Base-by-base conservation (phyloP, 2,888 invertebrate genomes). In the Antheraea yamamai region DNA sequence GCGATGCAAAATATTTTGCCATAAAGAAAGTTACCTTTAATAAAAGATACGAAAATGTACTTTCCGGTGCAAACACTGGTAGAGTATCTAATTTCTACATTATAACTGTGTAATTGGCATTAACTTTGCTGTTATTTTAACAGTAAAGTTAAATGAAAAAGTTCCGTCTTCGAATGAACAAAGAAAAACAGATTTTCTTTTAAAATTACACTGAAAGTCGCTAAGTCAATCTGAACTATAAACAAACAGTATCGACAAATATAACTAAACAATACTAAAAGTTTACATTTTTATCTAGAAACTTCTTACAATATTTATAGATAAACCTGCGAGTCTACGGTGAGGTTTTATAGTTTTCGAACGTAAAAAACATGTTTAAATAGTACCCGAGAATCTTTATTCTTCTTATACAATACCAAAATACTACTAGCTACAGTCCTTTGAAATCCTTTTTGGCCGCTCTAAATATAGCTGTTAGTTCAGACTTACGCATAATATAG, bases 191-290 rank as follows among this genome's bases (percentile, higher is more conserved):
- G 23, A 61, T 61, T 61, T 61, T n/a, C 66, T 68, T 68, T 55
- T 55, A 73, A 66, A 23, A 75, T 51, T n/a, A 66, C 16, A 66
- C 64, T 26, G 64, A 30, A 66, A 73, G 77, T 77, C 76, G 78
- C 77, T 76, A 78, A 78, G 77, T 79, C 78, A 74, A 74, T 75
- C 68, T 55, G 61, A 26, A 58, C 58, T 47, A 68, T 73, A 74
- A 75, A 75, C 73, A 74, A 75, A 75, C 73, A 75, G 61, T 61
- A 71, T 26, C 72, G 72, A 66, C 76, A 74, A 79, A 77, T 77
- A 77, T 77, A 77, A 66, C 26, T 64, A 64, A 16, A 26, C 64
- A 66, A 66, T 66, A 66, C 26, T 66, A 66, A 16, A 66, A 30
- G 30, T 30, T 66, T 30, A 16, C 26, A 66, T 66, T 66, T 30